Evolutionary conservation across 2,797 vertebrate genomes (phyloP), one percentile per base, ranked within the genome.

Genomic region (Sebastes matsubarae): DNA sequence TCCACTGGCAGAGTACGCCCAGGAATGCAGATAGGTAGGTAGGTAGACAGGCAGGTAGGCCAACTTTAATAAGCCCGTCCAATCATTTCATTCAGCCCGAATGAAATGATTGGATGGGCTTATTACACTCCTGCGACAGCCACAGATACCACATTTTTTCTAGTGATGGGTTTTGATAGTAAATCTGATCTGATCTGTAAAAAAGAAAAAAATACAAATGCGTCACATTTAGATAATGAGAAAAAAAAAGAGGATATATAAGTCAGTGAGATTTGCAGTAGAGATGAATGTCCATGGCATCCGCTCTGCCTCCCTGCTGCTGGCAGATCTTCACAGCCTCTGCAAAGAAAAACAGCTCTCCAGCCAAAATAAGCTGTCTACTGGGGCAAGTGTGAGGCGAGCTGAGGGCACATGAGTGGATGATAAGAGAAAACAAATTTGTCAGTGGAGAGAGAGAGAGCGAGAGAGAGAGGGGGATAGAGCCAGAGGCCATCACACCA

Each of bases 341-440:
- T 13, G 30, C 50, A 57, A 71, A 77, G 72, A 54, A 68, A 81
- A 82, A 77, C 69, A 72, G 25, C 58, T 64, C 59, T 52, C 1
- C 8, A 64, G 85, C 88, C 87, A 92, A 88, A 90, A 83, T 64
- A 88, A 88, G 55, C 88, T 50, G 38, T 76, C 71, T 61, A 16
- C 68, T 36, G 67, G 60, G 69, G 30, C 67, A 36, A 70, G 69
- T 59, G 50, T 74, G 80, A 81, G 71, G 34, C 5, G n/a, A 85
- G 59, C 50, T 22, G 68, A 75, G 78, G 77, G 18, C 7, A 58
- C 6, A 52, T 13, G 66, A 82, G 78, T 20, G 67, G 36, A 75
- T 12, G 68, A 86, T 69, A 46, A 75, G 65, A 32, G 20, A 79
- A 88, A 86, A 83, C 66, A 78, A 50, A 79, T 63, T 29, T 79